These are phyloP conservation scores for Papilio aristodemus DNA, from an alignment of 1,140 invertebrate genomes.

Conservation along the genomic window DNA sequence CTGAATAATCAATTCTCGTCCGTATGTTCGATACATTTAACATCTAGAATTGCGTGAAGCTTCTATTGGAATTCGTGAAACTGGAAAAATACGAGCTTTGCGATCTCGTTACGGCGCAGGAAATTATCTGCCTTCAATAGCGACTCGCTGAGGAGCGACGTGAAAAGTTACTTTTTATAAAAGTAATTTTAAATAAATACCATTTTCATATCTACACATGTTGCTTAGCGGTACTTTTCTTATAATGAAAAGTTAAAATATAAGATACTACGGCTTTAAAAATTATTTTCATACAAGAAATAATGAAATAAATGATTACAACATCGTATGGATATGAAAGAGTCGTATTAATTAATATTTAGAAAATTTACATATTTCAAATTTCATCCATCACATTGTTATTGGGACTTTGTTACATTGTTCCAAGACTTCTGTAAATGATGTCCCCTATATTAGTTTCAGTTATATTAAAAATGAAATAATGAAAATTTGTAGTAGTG, in stretches of 20 bases:
- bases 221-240: background rate
- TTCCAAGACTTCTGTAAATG: background rate
- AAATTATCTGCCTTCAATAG: slow-evolving; percentile 49
- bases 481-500: no score
- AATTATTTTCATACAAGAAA: no score
- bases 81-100: slow-evolving; percentile 28
- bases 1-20: background rate
- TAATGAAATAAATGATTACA: no score
- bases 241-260: background rate
- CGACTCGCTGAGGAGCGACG: background rate
- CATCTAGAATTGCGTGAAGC: background rate
- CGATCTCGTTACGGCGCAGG: slow-evolving; percentile 48
- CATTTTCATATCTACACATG: background rate
- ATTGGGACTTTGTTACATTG: background rate
- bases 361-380: no score
- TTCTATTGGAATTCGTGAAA: slow-evolving; percentile 19
- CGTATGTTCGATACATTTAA: background rate
- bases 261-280: background rate
- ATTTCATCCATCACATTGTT: background rate
- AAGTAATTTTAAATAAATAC: slow-evolving; percentile 18
- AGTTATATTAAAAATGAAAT: no score
- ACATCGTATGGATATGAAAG: no score
- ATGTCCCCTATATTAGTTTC: no score
- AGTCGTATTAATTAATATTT: no score
- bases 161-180: slow-evolving; percentile 8